phyloP scores from a whole-genome alignment of 2,888 invertebrate genomes.

The Diarsia dahlii region DNA sequence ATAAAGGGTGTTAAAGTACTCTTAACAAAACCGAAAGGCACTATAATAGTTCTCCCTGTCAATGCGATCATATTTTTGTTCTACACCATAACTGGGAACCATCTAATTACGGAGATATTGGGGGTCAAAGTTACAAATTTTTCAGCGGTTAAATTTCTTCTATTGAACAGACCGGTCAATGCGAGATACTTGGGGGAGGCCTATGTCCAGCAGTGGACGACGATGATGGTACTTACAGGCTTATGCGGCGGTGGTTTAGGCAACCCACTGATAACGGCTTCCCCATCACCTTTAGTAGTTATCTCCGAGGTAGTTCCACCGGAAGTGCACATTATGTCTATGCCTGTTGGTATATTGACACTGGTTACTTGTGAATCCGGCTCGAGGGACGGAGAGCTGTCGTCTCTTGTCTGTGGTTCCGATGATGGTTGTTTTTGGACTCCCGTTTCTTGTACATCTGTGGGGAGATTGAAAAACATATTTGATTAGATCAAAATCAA shows the following conservation, averaged over 20 bases:
- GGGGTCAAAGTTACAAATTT: no score
- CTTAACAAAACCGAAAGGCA: no score
- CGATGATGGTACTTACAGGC: constrained; percentile 62
- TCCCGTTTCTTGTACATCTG: constrained; percentile 53
- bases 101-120: no score
- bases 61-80: no score
- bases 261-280: constrained; percentile 72
- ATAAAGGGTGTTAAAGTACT: no score
- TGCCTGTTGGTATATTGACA: constrained; percentile 65
- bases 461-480: background rate
- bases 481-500: no score
- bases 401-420: constrained; percentile 5
- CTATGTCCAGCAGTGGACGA: no score
- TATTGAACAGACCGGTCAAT: no score
- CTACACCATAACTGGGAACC: no score
- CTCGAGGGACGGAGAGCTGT: background rate
- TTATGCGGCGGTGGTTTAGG: constrained; percentile 69
- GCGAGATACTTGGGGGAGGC: no score
- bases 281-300: constrained; percentile 67
- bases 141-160: no score
- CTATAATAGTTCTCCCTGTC: no score
- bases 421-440: constrained; percentile 19
- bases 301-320: constrained; percentile 68
- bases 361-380: constrained; percentile 45
- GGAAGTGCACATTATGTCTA: constrained; percentile 70